Conservation (phyloP, 1,140 invertebrate species). For the Hetaerina americana region DNA sequence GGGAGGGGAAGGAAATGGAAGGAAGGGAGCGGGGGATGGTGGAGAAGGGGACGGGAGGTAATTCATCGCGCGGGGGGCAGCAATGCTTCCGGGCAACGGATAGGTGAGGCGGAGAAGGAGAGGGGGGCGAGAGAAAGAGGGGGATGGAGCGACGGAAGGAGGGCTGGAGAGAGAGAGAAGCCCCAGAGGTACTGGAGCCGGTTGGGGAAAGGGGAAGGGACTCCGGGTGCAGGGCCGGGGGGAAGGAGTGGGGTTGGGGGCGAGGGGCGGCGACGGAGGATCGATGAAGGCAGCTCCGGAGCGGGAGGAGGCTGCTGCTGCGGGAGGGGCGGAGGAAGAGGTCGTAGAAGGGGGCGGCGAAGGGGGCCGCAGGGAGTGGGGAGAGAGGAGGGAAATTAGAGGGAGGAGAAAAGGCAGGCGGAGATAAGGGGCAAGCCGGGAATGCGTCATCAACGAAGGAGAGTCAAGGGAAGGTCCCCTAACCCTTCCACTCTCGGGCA, state of each 20-base stretch:
- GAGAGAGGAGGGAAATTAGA: background rate
- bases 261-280: background rate
- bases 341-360: background rate
- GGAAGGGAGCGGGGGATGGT: no score
- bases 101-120: background rate
- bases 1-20: no score
- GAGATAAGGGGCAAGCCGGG: background rate
- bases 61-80: background rate
- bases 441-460: background rate
- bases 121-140: background rate
- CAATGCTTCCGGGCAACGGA: background rate
- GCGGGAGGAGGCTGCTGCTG: background rate
- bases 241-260: background rate
- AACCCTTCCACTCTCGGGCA: background rate
- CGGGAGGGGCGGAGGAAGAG: background rate
- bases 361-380: background rate
- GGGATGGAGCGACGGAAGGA: background rate
- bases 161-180: background rate
- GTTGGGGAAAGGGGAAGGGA: background rate
- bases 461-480: background rate
- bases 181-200: background rate
- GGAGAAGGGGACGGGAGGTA: background rate
- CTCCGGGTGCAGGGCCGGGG: background rate
- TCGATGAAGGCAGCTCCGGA: background rate
- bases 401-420: background rate